Base-by-base conservation (phyloP, 2,888 invertebrate genomes). In the Salpingus planirostris region DNA sequence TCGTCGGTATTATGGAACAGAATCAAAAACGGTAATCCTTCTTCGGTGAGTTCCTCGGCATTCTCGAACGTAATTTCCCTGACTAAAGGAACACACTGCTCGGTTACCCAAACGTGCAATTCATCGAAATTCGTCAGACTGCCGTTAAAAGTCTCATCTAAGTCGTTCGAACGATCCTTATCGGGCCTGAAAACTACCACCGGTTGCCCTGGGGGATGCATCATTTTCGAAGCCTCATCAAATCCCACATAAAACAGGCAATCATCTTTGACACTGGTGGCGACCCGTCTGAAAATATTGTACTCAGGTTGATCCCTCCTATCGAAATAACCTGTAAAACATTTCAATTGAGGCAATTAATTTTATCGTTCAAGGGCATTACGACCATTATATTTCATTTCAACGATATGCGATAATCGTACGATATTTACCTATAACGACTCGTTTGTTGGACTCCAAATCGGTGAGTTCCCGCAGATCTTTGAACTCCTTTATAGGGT, bases 1-100 rank as follows among this genome's bases (percentile, higher is more conserved):
- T 84, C 84, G 52, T 89, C 84, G 0, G 90, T 84, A 44, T 79
- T 69, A 58, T 98, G 91, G 69, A 99, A 99, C 23, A 99, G 69
- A 47, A 99, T 97, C 21, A 99, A 73, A 71, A 99, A 98, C 3
- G 98, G 98, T 52, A 98, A 66, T 15, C 97, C 97, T 68, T 98
- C 98, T 64, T 97, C 97, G 0, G 97, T 97, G 13, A 97, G 67
- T 65, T 97, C 97, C 67, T 98, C 98, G 2, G 98, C 98, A 71
- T 99, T 99, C 66, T 97, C 96, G 66, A 99, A 99, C 0, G 97
- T 99, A 38, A 99, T 98, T 66, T 98, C 97, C 31, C 98, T 74
- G 0, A 99, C 97, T 8, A 97, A 68, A 0, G 98, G 96, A 21
- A 97, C 87, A 62, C 98, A 98, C 57, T 89, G 90, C 46, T 91